Evolutionary conservation across 37 sponge, comb jelly and placozoan species (phyloP).

Genomic region (Eunapius fragilis): DNA sequence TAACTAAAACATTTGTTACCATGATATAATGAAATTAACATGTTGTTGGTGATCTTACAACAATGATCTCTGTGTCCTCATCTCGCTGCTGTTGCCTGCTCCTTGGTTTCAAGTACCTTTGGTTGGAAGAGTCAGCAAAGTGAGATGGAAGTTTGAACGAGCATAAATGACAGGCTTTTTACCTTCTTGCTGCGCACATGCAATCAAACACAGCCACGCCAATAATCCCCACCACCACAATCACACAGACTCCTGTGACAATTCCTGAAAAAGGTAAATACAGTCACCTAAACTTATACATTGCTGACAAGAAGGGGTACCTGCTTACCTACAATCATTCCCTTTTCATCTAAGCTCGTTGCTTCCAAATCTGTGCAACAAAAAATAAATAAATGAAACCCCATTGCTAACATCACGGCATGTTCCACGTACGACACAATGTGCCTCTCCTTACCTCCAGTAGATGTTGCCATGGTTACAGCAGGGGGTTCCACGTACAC

Average conservation of each 20-base stretch:
- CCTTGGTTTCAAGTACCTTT: background rate
- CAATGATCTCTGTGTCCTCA: background rate
- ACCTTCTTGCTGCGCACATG: background rate
- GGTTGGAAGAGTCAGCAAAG: too few relatives aligned
- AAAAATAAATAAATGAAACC: too few relatives aligned
- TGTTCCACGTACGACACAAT: background rate
- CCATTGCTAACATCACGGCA: background rate
- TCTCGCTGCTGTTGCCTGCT: background rate
- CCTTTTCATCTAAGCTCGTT: background rate
- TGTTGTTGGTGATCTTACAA: background rate
- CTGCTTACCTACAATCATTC: background rate
- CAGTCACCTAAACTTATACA: background rate
- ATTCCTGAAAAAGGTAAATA: background rate
- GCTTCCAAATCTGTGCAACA: background rate
- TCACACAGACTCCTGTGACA: background rate
- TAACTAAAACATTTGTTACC: too few relatives aligned
- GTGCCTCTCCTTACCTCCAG: background rate
- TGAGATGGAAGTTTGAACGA: background rate
- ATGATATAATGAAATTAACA: too few relatives aligned
- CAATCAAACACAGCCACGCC: background rate
- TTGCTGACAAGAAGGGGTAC: background rate
- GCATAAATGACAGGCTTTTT: background rate
- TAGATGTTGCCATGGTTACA: background rate
- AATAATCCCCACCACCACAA: background rate
- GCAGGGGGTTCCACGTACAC: background rate